These are phyloP conservation scores for Drosophila lutescens DNA, from an alignment of 2,888 invertebrate species.

Conservation along the genomic window DNA sequence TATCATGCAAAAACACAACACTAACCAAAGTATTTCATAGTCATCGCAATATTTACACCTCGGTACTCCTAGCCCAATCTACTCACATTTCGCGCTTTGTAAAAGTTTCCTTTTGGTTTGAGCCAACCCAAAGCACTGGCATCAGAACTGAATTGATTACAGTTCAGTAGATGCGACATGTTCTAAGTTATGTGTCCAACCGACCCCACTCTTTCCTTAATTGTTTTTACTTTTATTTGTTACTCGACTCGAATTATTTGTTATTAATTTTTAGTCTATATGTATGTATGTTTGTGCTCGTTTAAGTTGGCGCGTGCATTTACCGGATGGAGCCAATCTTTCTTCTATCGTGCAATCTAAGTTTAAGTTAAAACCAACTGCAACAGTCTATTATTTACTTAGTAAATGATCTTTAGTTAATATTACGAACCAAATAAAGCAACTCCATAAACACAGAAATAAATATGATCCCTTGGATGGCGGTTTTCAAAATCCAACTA, in stretches of 20 bases:
- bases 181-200: background rate
- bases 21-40: conserved; percentile 73
- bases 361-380: conserved; percentile 62
- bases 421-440: conserved; percentile 45
- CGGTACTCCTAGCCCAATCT: conserved; percentile 67
- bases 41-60: conserved; percentile 49
- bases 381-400: conserved; percentile 56
- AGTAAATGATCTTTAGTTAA: conserved; percentile 51
- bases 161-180: conserved; percentile 11
- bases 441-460: conserved; percentile 25
- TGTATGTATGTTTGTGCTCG: conserved; percentile 21
- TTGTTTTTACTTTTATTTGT: conserved; percentile 36
- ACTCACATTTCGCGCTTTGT: conserved; percentile 64
- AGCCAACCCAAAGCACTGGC: conserved; percentile 6
- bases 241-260: conserved; percentile 27
- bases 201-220: conserved; percentile 12
- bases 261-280: conserved; percentile 34
- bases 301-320: conserved; percentile 57
- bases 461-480: background rate
- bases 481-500: background rate
- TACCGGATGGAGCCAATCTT: conserved; percentile 53
- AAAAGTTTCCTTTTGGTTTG: conserved; percentile 57
- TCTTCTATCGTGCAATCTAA: conserved; percentile 68
- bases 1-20: conserved; percentile 39
- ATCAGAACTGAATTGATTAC: conserved; percentile 11